Base-by-base conservation (phyloP, 2,888 invertebrate species). In the Calliphora vomitoria region DNA sequence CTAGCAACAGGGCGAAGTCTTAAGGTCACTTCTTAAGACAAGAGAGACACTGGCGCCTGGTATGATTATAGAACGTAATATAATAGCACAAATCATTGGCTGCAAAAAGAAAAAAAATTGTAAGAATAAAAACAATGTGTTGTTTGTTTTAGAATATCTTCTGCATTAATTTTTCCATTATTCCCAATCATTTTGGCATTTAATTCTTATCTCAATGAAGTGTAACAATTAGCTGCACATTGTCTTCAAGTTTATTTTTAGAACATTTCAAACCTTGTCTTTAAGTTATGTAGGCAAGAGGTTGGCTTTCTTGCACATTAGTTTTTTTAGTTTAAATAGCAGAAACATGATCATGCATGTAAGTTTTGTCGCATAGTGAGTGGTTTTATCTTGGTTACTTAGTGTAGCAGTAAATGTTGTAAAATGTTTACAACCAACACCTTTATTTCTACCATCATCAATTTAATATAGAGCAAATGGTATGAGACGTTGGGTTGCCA, bases 151-250 rank as follows among this genome's bases (percentile, higher is more conserved):
- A 8, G n/a, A 55, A 62, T 62, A 64, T 68, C 60, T 20, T 41
- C 47, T 41, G 58, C 80, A 84, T 84, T 84, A 81, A 78, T 66
- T 76, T 76, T 83, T 71, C 38, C 75, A 81, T 87, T 81, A 75
- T n/a, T 53, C 4, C 20, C 66, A 81, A 81, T 84, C 87, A 84
- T 72, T 76, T 81, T 50, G 38, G 41, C 71, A 76, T 81, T 87
- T 62, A 81, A 76, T 84, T 76, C 31, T 80, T 80, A 84, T 84
- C 76, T 47, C 53, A 64, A 66, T 64, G 53, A 71, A 87, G 72
- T 76, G 75, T 66, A 81, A 84, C 87, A 87, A 87, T 87, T 87
- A 81, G 76, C 18, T 66, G 58, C 75, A 76, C 84, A 84, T 66
- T 84, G 69, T 64, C n/a, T n/a, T n/a, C n/a, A n/a, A n/a, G 35